phyloP scores from a whole-genome alignment of 2,888 invertebrate species.

The Meandrusa payeni region DNA sequence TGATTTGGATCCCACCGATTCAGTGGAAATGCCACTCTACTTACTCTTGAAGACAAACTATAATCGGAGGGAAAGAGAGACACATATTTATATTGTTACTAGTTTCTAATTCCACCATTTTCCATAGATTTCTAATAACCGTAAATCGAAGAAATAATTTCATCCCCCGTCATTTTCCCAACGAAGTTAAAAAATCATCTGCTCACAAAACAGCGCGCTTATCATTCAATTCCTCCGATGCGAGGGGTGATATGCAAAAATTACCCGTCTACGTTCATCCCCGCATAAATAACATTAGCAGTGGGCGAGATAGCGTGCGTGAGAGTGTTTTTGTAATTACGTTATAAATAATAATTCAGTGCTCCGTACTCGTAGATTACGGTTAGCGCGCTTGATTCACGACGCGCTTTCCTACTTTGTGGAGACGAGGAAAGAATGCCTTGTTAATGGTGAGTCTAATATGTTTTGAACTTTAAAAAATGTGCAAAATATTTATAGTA shows the following conservation, averaged over 20 bases:
- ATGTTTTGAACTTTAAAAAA: no score
- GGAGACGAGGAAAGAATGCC: constrained; percentile 17
- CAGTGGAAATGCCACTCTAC: no score
- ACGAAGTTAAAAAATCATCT: constrained; percentile 2
- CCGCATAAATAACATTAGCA: constrained; percentile 73
- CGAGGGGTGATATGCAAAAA: constrained; percentile 73
- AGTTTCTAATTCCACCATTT: no score
- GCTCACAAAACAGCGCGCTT: constrained; percentile 33
- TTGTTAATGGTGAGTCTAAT: no score
- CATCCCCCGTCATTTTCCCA: not conserved
- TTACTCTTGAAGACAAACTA: no score
- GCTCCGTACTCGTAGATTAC: constrained; percentile 64
- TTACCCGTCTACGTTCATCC: constrained; percentile 69
- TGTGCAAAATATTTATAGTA: no score
- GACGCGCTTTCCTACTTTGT: constrained; percentile 33
- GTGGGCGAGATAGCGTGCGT: constrained; percentile 61
- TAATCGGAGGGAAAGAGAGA: no score
- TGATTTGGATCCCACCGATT: no score
- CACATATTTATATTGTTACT: no score
- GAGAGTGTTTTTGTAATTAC: constrained; percentile 79
- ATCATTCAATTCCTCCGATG: constrained; percentile 69
- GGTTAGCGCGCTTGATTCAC: constrained; percentile 64
- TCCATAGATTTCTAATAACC: no score
- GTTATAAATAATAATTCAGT: constrained; percentile 78
- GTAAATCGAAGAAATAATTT: no score